phyloP scores from a whole-genome alignment of 2,888 invertebrate species.

The Tridacna crocea region DNA sequence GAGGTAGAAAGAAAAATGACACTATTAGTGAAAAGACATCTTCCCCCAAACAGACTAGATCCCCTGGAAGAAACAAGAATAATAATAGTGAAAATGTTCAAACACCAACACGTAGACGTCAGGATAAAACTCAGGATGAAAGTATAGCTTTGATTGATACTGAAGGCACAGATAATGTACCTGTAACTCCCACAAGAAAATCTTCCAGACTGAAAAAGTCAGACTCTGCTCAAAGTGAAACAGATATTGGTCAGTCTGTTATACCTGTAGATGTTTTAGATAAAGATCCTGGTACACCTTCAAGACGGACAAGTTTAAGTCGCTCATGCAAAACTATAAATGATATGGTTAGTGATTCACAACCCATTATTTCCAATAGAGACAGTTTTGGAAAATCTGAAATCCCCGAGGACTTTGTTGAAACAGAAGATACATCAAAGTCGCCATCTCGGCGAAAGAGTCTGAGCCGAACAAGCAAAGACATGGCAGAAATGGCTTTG shows the following conservation, averaged over 20 bases:
- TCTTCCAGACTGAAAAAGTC: conserved; percentile 27
- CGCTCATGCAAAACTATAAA: conserved; percentile 1
- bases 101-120: conserved; percentile 7
- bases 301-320: conserved; percentile 28
- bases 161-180: background rate
- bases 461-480: conserved; percentile 5
- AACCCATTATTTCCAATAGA: background rate
- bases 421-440: conserved; percentile 7
- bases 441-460: conserved; percentile 34
- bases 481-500: conserved; percentile 9
- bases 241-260: conserved; percentile 41
- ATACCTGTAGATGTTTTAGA: conserved; percentile 38
- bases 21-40: background rate
- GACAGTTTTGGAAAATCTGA: conserved; percentile 45
- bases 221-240: conserved; percentile 7
- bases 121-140: conserved; percentile 26
- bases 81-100: conserved; percentile 22
- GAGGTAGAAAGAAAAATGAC: conserved; percentile 27
- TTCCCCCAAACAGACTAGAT: conserved; percentile 7
- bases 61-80: conserved; percentile 38
- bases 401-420: conserved; percentile 37
- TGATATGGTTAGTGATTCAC: background rate
- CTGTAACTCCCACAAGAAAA: conserved; percentile 38
- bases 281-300: conserved; percentile 27
- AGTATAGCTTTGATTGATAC: conserved; percentile 9